phyloP scores from a whole-genome alignment of 2,797 vertebrate species.

The Macropodus opercularis region DNA sequence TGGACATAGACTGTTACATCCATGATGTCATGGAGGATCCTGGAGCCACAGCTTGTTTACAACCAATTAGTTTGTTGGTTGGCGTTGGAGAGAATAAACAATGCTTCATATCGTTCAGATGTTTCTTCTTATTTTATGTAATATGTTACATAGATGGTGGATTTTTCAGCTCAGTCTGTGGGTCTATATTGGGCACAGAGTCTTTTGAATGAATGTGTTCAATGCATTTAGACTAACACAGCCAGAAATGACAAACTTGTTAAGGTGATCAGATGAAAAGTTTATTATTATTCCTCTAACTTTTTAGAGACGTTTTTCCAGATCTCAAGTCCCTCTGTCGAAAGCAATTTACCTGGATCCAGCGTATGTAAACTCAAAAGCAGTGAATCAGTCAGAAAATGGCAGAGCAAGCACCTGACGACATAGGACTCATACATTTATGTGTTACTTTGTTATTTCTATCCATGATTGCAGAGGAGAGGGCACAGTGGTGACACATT shows the following conservation, averaged over 20 bases:
- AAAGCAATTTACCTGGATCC: too few relatives aligned
- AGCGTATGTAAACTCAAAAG: too few relatives aligned
- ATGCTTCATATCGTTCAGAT: slow-evolving; percentile 35
- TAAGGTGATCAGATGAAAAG: slow-evolving; percentile 4
- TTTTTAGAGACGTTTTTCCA: too few relatives aligned
- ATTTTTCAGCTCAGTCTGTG: background rate
- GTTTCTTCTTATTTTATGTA: slow-evolving; percentile 29
- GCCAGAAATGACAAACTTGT: slow-evolving; percentile 1
- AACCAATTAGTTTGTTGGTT: slow-evolving; percentile 56
- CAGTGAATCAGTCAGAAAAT: too few relatives aligned
- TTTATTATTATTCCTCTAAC: too few relatives aligned
- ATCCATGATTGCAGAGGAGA: too few relatives aligned
- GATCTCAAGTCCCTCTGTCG: too few relatives aligned
- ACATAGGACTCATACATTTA: too few relatives aligned
- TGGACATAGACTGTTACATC: slow-evolving; percentile 48
- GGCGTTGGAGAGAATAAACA: slow-evolving; percentile 41
- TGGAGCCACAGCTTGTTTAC: slow-evolving; percentile 45
- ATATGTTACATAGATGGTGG: slow-evolving; percentile 21
- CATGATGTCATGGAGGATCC: slow-evolving; percentile 58
- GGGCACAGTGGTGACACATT: too few relatives aligned
- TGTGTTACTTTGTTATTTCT: too few relatives aligned
- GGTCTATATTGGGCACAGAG: background rate
- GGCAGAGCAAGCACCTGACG: too few relatives aligned
- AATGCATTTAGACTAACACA: background rate
- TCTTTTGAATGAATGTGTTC: background rate